Evolutionary conservation across 2,113 vertebrate species (phyloP).

Genomic region (Leptodactylus fuscus): DNA sequence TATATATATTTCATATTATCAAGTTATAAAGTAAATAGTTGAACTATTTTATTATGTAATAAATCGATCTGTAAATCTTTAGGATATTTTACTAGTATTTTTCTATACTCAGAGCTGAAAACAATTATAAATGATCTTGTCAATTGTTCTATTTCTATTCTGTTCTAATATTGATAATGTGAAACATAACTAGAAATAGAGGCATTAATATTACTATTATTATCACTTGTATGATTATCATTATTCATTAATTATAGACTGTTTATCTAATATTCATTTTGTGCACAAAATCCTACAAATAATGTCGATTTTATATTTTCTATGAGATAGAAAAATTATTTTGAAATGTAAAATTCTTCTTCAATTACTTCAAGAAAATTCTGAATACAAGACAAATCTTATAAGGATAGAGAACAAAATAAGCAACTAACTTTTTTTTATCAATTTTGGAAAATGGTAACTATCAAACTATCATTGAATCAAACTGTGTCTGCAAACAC

Average conservation of each 20-base stretch:
- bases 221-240: neutral
- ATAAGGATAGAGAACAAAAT: neutral
- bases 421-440: neutral
- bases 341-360: neutral
- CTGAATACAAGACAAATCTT: neutral
- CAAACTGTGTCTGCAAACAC: neutral
- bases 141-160: neutral
- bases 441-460: neutral
- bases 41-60: too few relatives aligned
- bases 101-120: neutral
- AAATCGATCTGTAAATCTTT: too few relatives aligned
- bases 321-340: neutral
- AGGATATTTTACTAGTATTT: neutral
- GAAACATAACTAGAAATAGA: constrained; percentile 48
- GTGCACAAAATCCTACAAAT: constrained; percentile 59
- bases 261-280: constrained; percentile 65
- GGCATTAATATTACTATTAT: constrained; percentile 59
- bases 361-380: neutral
- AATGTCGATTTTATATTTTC: neutral
- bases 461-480: neutral
- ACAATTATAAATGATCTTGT: neutral
- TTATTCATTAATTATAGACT: constrained; percentile 13
- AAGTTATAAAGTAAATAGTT: too few relatives aligned
- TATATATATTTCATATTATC: too few relatives aligned
- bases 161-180: neutral